Evolutionary conservation across 1,140 invertebrate species (phyloP).

Genomic region (Trichonephila clavipes): DNA sequence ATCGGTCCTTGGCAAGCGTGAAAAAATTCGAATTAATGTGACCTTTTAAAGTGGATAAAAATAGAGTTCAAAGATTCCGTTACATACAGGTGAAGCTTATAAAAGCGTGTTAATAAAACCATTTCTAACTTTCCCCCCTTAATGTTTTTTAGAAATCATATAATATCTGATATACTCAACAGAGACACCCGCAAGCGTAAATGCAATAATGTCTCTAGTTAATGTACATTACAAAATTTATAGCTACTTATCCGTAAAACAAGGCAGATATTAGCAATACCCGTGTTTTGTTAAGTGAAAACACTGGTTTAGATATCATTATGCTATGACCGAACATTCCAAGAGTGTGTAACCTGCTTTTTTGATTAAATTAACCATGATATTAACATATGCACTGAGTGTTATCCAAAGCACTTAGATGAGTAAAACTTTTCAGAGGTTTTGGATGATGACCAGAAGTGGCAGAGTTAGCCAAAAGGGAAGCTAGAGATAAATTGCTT

Average conservation of each 20-base stretch:
- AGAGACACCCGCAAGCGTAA: not conserved
- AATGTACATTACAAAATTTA: not conserved
- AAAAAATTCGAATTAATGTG: too few species aligned
- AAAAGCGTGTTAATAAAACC: too few species aligned
- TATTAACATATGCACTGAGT: not conserved
- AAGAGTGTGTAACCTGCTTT: not conserved
- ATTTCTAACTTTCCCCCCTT: too few species aligned
- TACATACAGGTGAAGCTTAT: too few species aligned
- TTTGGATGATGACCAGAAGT: slow-evolving; percentile 1
- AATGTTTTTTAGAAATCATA: too few species aligned
- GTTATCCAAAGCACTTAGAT: not conserved
- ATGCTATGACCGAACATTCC: not conserved
- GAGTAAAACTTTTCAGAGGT: not conserved
- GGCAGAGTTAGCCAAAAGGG: not conserved
- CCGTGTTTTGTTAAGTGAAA: slow-evolving; percentile 42
- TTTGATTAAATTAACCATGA: not conserved
- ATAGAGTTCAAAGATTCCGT: too few species aligned
- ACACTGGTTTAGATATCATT: slow-evolving; percentile 19
- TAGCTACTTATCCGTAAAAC: not conserved
- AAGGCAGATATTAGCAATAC: not conserved
- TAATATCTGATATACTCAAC: too few species aligned
- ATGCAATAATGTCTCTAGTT: too few species aligned
- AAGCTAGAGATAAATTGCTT: not conserved
- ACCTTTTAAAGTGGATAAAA: too few species aligned
- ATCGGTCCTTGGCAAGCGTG: too few species aligned